Conservation (phyloP, 92 coral and sea anemone species). For the Pocillopora meandrina region DNA sequence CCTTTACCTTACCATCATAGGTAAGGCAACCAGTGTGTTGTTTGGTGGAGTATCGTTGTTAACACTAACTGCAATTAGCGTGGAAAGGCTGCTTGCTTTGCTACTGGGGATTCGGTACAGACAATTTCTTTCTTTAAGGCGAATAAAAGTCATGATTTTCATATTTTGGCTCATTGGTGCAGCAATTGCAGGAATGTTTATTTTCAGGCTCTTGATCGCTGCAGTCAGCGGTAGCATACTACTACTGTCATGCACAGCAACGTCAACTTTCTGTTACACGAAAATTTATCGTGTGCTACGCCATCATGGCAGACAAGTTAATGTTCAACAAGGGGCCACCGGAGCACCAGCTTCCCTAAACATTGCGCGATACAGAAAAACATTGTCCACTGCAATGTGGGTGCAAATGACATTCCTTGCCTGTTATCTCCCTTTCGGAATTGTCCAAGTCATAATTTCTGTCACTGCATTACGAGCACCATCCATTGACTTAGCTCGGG, state of each 20-base stretch:
- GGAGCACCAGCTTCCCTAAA: background rate
- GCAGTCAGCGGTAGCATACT: background rate
- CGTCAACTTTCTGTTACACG: background rate
- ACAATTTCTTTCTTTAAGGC: background rate
- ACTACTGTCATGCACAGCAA: background rate
- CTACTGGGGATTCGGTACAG: background rate
- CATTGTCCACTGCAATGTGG: background rate
- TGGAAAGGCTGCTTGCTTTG: conserved; percentile 15
- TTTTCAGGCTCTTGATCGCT: too few relatives aligned
- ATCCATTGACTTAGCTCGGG: background rate
- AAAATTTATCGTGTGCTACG: background rate
- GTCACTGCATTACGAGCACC: background rate
- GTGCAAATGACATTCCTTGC: too few relatives aligned
- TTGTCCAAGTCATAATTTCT: background rate
- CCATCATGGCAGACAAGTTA: background rate
- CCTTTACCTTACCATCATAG: background rate
- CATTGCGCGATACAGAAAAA: background rate
- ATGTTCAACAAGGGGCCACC: background rate
- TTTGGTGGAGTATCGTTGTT: background rate
- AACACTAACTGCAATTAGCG: background rate
- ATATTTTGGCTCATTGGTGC: background rate
- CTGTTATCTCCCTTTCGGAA: background rate
- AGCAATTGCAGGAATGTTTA: background rate
- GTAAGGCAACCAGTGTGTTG: background rate
- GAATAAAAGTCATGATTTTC: background rate